Evolutionary conservation across 2,888 invertebrate genomes (phyloP), one percentile per base, ranked within the genome.

Genomic region (Hanleya hanleyi): DNA sequence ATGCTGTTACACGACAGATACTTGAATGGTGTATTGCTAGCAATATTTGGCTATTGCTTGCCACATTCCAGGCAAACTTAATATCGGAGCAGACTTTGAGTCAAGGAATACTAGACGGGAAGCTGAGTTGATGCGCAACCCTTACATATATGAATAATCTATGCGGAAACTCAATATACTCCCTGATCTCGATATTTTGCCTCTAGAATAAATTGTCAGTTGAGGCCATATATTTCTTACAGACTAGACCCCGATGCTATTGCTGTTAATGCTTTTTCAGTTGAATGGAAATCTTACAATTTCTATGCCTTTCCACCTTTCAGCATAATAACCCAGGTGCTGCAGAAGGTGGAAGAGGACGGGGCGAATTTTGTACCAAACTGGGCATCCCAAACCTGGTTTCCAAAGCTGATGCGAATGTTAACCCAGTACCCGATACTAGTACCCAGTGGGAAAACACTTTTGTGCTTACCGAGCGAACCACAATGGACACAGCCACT

Each of bases 241-340:
- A 47, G 67, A 35, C 67, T 47, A 47, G 70, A 67, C 22, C 70
- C 67, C 5, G 57, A 61, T 37, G 70, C 73, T 12, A 22, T 36
- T n/a, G 67, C 51, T n/a, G 50, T 75, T 7, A 69, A 71, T 66
- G 69, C 71, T 5, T 71, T 74, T 29, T 49, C 67, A 22, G 32
- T 70, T n/a, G n/a, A 37, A 33, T 71, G 74, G 73, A 26, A 36
- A 22, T n/a, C 57, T 12, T 29, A n/a, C n/a, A 18, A n/a, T 18
- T 70, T 74, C 38, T 76, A 74, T 69, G 69, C 74, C 1, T 74
- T 77, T 41, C 72, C 74, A 26, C 74, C 72, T 62, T 70, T 70
- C 62, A 50, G 57, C 38, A 18, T 72, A 4, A 38, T 74, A 22
- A 41, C 22, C 2, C 29, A 32, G 57, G 67, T 69, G 0, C 29